Evolutionary conservation across 1,140 invertebrate species (phyloP).

Genomic region (Delia radicum): DNA sequence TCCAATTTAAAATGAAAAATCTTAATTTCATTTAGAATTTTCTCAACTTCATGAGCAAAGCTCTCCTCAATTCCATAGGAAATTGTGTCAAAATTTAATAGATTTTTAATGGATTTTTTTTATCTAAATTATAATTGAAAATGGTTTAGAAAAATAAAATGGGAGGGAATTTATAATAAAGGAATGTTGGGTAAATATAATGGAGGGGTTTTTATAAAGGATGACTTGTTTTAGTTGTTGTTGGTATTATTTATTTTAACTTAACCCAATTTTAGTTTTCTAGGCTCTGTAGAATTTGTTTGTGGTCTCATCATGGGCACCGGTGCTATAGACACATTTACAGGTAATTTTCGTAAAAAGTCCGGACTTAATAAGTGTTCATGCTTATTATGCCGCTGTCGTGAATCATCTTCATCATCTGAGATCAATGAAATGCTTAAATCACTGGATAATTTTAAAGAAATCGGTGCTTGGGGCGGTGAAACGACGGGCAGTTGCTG

Average conservation of each 20-base stretch:
- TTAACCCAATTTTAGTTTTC: constrained; percentile 17
- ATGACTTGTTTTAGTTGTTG: background rate
- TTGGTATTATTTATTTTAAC: background rate
- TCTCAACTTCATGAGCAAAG: no score
- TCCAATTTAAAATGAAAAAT: no score
- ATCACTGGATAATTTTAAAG: constrained; percentile 49
- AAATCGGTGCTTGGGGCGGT: constrained; percentile 41
- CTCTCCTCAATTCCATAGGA: no score
- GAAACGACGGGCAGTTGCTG: constrained; percentile 43
- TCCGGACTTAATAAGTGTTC: background rate
- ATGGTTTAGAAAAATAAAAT: background rate
- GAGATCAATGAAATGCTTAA: constrained; percentile 55
- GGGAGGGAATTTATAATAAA: background rate
- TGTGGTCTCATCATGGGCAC: background rate
- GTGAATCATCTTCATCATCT: constrained; percentile 42
- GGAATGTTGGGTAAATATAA: background rate
- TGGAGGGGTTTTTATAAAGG: background rate
- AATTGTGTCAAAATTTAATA: no score
- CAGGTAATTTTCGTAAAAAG: constrained; percentile 20
- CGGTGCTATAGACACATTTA: constrained; percentile 12
- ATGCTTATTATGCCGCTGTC: constrained; percentile 13
- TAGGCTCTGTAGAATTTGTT: background rate
- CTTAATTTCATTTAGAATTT: no score
- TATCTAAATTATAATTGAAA: no score
- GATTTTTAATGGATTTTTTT: no score